phyloP scores from a whole-genome alignment of 2,797 vertebrate genomes.

The Urosaurus nigricauda region DNA sequence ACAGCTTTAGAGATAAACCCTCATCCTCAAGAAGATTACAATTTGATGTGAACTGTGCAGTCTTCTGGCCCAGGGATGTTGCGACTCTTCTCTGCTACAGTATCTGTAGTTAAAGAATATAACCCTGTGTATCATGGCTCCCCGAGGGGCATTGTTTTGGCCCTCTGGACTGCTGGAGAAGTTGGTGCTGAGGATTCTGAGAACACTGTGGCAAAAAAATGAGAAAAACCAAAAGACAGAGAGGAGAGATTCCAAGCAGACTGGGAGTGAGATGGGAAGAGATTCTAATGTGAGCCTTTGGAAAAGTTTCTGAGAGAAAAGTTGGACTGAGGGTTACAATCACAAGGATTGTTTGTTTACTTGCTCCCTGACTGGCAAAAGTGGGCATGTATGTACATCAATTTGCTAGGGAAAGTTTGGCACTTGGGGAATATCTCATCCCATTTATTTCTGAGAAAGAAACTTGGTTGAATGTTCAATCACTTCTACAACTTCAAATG shows the following conservation, averaged over 20 bases:
- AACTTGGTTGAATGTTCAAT: constrained; percentile 56
- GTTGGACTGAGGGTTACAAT: neutral
- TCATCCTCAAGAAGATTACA: no score
- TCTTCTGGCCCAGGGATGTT: neutral
- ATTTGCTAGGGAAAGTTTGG: neutral
- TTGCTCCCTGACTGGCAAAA: neutral
- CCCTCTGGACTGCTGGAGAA: neutral
- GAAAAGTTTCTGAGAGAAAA: neutral
- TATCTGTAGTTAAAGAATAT: no score
- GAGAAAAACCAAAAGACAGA: neutral
- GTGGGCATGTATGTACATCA: neutral
- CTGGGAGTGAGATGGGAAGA: neutral
- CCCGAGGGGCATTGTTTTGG: neutral
- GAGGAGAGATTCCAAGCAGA: neutral
- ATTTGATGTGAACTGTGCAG: no score
- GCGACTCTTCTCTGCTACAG: neutral
- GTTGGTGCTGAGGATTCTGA: neutral
- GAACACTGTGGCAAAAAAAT: neutral
- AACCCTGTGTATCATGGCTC: neutral
- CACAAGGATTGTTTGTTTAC: neutral
- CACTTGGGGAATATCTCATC: constrained; percentile 41
- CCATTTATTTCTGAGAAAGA: constrained; percentile 45
- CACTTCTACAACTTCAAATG: constrained; percentile 59
- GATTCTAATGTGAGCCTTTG: neutral
- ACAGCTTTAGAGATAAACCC: no score